Evolutionary conservation across 2,888 invertebrate species (phyloP).

Genomic region (Nemurella pictetii): DNA sequence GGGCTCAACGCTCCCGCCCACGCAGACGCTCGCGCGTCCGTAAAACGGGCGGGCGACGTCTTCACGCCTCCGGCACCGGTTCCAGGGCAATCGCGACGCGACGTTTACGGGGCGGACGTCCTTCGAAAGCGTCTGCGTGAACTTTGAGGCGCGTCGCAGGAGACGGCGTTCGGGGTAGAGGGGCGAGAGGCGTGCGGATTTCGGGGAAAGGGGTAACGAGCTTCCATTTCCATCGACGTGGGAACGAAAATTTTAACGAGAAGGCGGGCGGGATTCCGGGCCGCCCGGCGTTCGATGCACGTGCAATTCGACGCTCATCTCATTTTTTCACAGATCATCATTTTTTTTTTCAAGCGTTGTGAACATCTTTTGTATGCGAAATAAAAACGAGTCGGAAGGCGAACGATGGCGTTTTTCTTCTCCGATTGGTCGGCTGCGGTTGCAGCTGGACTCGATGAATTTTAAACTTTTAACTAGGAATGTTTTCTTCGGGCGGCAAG

Average conservation of each 20-base stretch:
- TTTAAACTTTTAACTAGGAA: background rate
- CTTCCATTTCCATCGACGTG: background rate
- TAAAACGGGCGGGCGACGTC: too few species aligned
- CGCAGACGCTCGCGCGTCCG: background rate
- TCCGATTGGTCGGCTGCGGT: background rate
- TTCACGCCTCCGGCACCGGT: background rate
- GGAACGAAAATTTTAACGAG: background rate
- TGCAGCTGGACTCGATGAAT: background rate
- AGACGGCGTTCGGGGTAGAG: background rate
- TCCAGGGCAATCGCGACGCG: background rate
- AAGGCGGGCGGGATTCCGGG: background rate
- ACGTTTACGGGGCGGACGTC: background rate
- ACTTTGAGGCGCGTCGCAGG: background rate
- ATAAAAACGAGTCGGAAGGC: background rate
- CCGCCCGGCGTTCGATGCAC: background rate
- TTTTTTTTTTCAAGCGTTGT: background rate
- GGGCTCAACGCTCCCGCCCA: background rate
- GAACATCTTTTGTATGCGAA: background rate
- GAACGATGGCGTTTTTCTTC: too few species aligned
- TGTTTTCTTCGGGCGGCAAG: background rate
- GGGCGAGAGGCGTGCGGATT: background rate
- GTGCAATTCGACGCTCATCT: slow-evolving; percentile 1
- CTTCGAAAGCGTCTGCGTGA: too few species aligned
- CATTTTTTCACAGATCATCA: background rate
- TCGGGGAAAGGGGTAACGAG: background rate